Base-by-base conservation (phyloP, 1,140 invertebrate genomes). In the Watersipora subatra region DNA sequence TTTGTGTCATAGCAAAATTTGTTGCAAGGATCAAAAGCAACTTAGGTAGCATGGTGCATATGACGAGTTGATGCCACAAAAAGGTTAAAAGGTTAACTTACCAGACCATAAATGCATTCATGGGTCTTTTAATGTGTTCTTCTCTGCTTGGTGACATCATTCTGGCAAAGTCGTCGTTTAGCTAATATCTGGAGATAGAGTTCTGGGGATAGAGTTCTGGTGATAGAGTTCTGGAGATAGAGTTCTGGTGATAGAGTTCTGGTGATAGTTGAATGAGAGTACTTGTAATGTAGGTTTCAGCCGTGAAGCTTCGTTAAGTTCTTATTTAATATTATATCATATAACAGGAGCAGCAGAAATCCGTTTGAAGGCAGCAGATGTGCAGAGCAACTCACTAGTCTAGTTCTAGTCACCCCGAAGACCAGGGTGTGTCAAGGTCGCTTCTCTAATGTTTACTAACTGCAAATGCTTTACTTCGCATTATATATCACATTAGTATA, bases 51-150 rank as follows among this genome's bases (percentile, higher is more conserved):
- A 3, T 15, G 22, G 22, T 12, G 7, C 7, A 7, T 15, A 12
- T 59, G 7, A n/a, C 15, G 22, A 20, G 22, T 20, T 7, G 7
- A n/a, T 20, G 25, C 12, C 7, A 59, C 7, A 59, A 15, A 59
- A 7, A 26, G 22, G 25, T 26, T 12, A n/a, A 59, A 22, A n/a
- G 25, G 7, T 7, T 12, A 7, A 59, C n/a, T 20, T 20, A 20
- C 93, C 94, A 97, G n/a, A 97, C 96, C 96, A 99, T 99, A 79
- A 99, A 99, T 17, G 96, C 96, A 80, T 98, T 99, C 96, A 99
- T 99, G 0, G 96, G 95, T 69, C 96, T 83, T 79, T 98, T 98
- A 7, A 99, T 95, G 0, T 94, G 86, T 25, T 73, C 73, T 17
- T 65, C 64, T 63, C 65, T 34, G 30, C 61, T 65, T 62, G 61